These are phyloP conservation scores for Scolanthus callimorphus DNA, from an alignment of 92 coral and sea anemone species.

Conservation along the genomic window DNA sequence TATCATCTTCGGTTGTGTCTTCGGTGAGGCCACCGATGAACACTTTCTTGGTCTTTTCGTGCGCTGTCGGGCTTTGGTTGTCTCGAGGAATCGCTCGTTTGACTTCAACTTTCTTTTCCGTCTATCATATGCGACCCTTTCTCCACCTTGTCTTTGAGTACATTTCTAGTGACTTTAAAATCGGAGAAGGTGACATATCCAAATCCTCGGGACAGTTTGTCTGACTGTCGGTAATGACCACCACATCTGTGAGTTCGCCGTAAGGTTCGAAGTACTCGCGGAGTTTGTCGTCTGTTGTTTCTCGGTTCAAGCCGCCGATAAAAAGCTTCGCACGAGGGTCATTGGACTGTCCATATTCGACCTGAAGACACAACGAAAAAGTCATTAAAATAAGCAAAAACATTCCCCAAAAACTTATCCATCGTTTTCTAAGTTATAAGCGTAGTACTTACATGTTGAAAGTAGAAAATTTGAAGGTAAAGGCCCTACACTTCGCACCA, in stretches of 20 bases:
- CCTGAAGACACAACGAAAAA: neutral
- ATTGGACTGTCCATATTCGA: slow-evolving; percentile 8
- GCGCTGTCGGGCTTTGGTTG: slow-evolving; percentile 62
- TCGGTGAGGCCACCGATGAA: slow-evolving; percentile 84
- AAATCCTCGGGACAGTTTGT: slow-evolving; percentile 80
- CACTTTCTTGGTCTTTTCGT: slow-evolving; percentile 77
- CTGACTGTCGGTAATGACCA: slow-evolving; percentile 51
- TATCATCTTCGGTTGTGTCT: slow-evolving; percentile 63
- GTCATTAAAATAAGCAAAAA: no score
- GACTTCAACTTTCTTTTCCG: slow-evolving; percentile 84
- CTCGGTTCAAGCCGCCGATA: slow-evolving; percentile 84
- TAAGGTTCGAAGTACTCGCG: slow-evolving; percentile 64
- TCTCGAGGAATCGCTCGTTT: slow-evolving; percentile 95
- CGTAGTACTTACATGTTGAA: no score
- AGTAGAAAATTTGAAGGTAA: no score
- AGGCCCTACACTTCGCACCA: no score
- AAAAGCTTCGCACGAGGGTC: slow-evolving; percentile 52
- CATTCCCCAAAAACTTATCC: neutral
- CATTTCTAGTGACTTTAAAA: slow-evolving; percentile 33
- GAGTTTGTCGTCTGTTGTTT: slow-evolving; percentile 61
- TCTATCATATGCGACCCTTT: slow-evolving; percentile 71
- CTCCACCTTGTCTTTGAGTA: slow-evolving; percentile 45
- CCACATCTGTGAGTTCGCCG: slow-evolving; percentile 70
- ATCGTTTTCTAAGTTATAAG: neutral
- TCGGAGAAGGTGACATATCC: slow-evolving; percentile 84